Percentiles rank a stretch among this genome's conserved stretches.
phyloP scores from a whole-genome alignment of 2,888 invertebrate species.

The Pandemis heparana region DNA sequence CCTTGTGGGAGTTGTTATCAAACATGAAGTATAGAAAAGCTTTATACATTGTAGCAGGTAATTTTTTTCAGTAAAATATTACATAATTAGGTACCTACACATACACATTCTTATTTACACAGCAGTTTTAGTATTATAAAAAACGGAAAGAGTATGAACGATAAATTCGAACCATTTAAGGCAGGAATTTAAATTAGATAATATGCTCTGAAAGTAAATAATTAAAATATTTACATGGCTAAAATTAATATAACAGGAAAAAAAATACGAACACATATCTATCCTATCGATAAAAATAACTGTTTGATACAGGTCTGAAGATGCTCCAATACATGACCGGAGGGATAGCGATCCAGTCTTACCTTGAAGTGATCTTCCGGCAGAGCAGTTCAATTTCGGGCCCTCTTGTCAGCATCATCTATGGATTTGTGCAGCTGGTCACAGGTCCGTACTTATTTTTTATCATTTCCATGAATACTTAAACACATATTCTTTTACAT shows the following conservation, averaged over 20 bases:
- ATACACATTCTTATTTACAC: neutral
- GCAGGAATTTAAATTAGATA: no score
- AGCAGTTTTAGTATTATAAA: no score
- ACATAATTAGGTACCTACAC: no score
- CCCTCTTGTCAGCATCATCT: conserved; percentile 84
- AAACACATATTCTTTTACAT: no score
- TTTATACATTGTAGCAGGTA: conserved; percentile 78
- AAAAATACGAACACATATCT: no score
- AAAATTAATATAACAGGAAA: no score
- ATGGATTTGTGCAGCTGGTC: conserved; percentile 85
- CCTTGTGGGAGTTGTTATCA: conserved; percentile 77
- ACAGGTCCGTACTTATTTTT: conserved; percentile 68
- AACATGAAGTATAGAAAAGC: conserved; percentile 82
- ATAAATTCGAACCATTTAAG: no score
- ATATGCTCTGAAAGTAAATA: no score
- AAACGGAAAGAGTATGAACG: no score
- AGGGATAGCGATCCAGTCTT: conserved; percentile 85
- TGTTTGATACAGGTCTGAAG: conserved; percentile 79
- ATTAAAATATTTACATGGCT: no score
- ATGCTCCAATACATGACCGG: conserved; percentile 87
- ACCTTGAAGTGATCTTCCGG: conserved; percentile 86
- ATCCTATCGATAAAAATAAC: neutral
- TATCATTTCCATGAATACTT: no score
- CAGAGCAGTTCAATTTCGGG: conserved; percentile 83
- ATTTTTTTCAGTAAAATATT: conserved; percentile 5